These are phyloP conservation scores for Panthera uncia DNA, from an alignment of 2,113 vertebrate genomes.

Conservation along the genomic window DNA sequence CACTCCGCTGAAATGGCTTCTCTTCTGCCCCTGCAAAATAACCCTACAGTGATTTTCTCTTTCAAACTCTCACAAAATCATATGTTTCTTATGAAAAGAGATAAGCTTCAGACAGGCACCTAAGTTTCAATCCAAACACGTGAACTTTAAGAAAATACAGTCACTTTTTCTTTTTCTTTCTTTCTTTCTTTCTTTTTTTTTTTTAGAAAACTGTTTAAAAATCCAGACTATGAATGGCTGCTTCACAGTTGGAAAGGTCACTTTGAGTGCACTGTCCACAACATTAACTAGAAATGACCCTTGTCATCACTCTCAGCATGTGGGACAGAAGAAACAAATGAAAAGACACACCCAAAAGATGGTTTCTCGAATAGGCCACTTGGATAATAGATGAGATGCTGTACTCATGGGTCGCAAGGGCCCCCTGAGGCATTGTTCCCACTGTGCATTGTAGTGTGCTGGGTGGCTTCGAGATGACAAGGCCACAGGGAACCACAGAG, in stretches of 20 bases:
- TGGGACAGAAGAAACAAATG: slow-evolving; percentile 17
- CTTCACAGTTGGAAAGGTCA: slow-evolving; percentile 44
- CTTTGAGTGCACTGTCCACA: slow-evolving; percentile 41
- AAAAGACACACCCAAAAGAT: slow-evolving; percentile 19
- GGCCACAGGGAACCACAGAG: neutral
- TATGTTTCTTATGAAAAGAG: slow-evolving; percentile 35
- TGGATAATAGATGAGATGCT: neutral
- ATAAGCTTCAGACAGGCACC: neutral
- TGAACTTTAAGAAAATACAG: neutral
- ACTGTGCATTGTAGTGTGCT: neutral
- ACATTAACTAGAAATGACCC: neutral
- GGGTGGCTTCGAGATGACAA: neutral
- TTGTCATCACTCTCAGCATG: slow-evolving; percentile 24
- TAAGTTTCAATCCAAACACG: neutral
- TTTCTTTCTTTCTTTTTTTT: neutral
- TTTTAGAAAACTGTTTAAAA: slow-evolving; percentile 18
- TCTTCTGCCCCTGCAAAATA: neutral
- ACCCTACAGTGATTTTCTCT: neutral
- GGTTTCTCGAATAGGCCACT: slow-evolving; percentile 18
- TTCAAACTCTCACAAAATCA: slow-evolving; percentile 3
- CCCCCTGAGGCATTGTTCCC: neutral
- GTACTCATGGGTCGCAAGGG: accelerated
- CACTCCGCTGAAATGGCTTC: neutral
- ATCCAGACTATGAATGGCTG: neutral
- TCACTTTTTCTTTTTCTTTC: neutral